Base-by-base conservation (phyloP, 1,140 invertebrate genomes). In the Drosophila tsacasi region DNA sequence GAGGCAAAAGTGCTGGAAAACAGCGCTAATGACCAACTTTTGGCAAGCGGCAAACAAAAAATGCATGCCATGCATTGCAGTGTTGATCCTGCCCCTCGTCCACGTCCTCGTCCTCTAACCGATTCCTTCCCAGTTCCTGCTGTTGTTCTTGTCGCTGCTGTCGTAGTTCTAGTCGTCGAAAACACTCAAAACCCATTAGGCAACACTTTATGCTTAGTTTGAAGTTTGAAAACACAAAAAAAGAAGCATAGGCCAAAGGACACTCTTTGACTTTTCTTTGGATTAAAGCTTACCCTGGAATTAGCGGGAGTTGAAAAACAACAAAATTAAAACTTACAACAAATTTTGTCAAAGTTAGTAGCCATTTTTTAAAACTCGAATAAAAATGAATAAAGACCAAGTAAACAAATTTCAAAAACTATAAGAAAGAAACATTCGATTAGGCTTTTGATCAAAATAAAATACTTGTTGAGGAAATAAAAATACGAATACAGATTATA, bases 121-220 rank as follows among this genome's bases (percentile, higher is more conserved):
- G 19, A 23, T 37, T 13, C 57, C 19, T 25, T 17, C 10, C 2
- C 12, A 0, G 21, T 37, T 50, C 25, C 44, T 44, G 62, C 15
- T 76, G 65, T 52, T 50, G 40, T 37, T 54, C 58, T 54, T 67
- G 50, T 63, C 27, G 74, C 60, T 57, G 74, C 52, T 66, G 67
- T 66, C 72, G 55, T 72, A 66, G 67, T 63, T 52, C 55, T 67
- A 81, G 85, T 90, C 61, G 85, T 89, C 85, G 78, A 90, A 90
- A 89, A 89, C 85, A 89, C 85, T 90, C 85, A 89, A 89, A 89
- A 89, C 85, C 85, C 85, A 89, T 89, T 89, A 89, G 85, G 85
- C 75, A 84, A 89, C 85, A 89, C 81, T 89, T 89, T 90, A 90
- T 90, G 85, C 81, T 87, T 85, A 89, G 85, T 85, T 90, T 89